Percentiles rank a stretch among this genome's conserved stretches.
Conservation (phyloP, 1,140 invertebrate species). For the Oreohelix idahoensis region DNA sequence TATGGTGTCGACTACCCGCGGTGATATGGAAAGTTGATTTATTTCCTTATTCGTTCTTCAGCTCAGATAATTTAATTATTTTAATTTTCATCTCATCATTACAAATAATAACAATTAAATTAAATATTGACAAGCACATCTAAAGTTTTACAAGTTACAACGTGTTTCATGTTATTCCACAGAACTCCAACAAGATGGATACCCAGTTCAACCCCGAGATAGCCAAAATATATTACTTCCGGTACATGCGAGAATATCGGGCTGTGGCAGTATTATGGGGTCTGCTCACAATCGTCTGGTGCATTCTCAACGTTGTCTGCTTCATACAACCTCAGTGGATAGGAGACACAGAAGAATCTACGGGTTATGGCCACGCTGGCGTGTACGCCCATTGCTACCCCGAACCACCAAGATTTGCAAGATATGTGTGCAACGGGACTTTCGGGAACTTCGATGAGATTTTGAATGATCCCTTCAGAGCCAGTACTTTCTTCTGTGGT, state of each 20-base stretch:
- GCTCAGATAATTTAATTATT: too few relatives aligned
- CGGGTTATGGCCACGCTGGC: slow-evolving; percentile 91
- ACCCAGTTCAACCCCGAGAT: slow-evolving; percentile 57
- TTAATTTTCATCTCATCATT: too few relatives aligned
- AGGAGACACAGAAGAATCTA: slow-evolving; percentile 83
- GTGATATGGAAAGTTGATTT: too few relatives aligned
- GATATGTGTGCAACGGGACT: slow-evolving; percentile 81
- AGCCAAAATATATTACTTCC: slow-evolving; percentile 56
- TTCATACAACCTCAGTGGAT: slow-evolving; percentile 97
- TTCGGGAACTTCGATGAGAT: slow-evolving; percentile 88
- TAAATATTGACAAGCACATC: too few relatives aligned
- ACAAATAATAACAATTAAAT: too few relatives aligned
- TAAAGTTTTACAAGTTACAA: too few relatives aligned
- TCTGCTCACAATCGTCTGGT: slow-evolving; percentile 96
- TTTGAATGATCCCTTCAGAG: slow-evolving; percentile 83
- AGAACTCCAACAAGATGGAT: slow-evolving; percentile 12
- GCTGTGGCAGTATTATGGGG: slow-evolving; percentile 97
- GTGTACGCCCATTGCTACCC: slow-evolving; percentile 86
- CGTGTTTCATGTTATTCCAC: too few relatives aligned
- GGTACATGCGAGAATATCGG: slow-evolving; percentile 75
- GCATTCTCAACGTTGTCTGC: slow-evolving; percentile 93
- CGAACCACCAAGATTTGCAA: slow-evolving; percentile 39
- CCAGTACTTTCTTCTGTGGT: slow-evolving; percentile 90
- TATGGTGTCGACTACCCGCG: too few relatives aligned
- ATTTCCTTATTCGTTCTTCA: too few relatives aligned